These are phyloP conservation scores for Leucoma salicis DNA, from an alignment of 2,888 invertebrate species.

Conservation along the genomic window DNA sequence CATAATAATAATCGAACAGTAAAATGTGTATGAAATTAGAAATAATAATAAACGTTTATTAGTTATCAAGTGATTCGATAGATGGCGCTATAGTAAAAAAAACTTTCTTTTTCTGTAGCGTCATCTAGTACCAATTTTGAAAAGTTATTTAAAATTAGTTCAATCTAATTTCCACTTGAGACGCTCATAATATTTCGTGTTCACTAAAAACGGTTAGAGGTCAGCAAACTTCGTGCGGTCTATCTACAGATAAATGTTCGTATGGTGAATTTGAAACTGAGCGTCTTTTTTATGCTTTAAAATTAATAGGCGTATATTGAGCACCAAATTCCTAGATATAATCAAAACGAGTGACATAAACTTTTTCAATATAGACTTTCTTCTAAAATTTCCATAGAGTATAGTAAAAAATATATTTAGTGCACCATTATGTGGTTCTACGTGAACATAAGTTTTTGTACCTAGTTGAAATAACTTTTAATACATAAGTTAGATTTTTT, in stretches of 20 bases:
- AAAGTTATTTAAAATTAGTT: not conserved
- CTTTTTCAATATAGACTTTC: slow-evolving; percentile 38
- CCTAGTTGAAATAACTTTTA: slow-evolving; percentile 15
- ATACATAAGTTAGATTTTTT: slow-evolving; percentile 4
- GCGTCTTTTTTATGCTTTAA: not conserved
- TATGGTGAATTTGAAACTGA: no score
- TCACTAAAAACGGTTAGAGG: not conserved
- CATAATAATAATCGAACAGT: not conserved
- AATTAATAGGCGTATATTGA: not conserved
- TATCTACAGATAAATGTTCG: not conserved
- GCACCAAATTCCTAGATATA: slow-evolving; percentile 27
- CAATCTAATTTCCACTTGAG: no score
- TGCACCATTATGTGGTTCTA: slow-evolving; percentile 29
- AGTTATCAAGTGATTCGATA: not conserved
- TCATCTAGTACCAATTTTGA: not conserved
- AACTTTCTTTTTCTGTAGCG: not conserved
- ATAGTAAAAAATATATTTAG: slow-evolving; percentile 15
- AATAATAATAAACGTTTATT: not conserved
- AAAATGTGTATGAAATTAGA: not conserved
- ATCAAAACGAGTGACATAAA: slow-evolving; percentile 14
- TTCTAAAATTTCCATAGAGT: slow-evolving; percentile 26
- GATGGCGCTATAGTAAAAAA: not conserved
- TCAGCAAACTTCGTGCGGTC: not conserved
- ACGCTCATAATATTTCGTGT: not conserved
- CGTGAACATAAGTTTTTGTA: slow-evolving; percentile 30